Base-by-base conservation (phyloP, 2,113 vertebrate species). In the Engystomops pustulosus region DNA sequence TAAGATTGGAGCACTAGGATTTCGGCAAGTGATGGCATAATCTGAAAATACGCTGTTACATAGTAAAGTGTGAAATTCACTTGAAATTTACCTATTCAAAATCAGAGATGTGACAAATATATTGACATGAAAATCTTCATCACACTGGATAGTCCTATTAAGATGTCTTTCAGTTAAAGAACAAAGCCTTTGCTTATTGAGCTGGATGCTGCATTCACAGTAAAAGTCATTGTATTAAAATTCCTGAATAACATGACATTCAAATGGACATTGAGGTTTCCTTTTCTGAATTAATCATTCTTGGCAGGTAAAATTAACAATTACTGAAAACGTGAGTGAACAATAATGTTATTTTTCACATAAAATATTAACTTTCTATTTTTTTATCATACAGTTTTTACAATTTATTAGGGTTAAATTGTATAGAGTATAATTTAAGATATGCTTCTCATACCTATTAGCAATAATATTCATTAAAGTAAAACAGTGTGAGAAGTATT, bases 221-320 rank as follows among this genome's bases (percentile, higher is more conserved):
- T 32, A 65, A 68, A 11, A 34, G 15, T 51, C 25, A 70, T 53
- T 81, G 65, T 70, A 3, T 69, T 53, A n/a, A 34, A 81, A 81
- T 80, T 18, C 32, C 41, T n/a, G 30, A 53, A 34, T 23, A 69
- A 51, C 7, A 51, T 53, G 65, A 70, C 65, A 81, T 81, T 81
- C 67, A 34, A n/a, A 69, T 17, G n/a, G 60, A 65, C 38, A 49
- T 30, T 47, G 17, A 70, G 67, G 7, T 38, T n/a, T 68, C 12
- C 20, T 38, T 70, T 18, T 11, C 69, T 36, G 23, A 18, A 25
- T 81, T 20, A 53, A 8, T 30, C 41, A 23, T 70, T 51, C 41
- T 80, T 81, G 65, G 30, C 65, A 70, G 30, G 11, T 15, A 70
- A 25, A 53, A 1, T 38, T 25, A 53, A 10, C 25, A 38, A 51